phyloP scores from a whole-genome alignment of 2,888 invertebrate species.

The Physocephala rufipes region DNA sequence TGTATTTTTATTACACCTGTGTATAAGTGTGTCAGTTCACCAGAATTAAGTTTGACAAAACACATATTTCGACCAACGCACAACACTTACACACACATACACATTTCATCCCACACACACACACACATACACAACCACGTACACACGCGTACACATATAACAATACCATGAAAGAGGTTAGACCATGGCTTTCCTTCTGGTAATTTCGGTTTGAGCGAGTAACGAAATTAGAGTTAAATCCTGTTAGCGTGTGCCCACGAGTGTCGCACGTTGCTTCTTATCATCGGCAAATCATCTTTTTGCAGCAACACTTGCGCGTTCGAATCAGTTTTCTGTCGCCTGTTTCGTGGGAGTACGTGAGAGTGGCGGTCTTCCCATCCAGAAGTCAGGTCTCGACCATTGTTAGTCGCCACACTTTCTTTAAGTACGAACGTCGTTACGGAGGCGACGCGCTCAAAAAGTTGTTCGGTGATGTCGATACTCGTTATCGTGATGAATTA shows the following conservation, averaged over 20 bases:
- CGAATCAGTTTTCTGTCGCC: constrained; percentile 52
- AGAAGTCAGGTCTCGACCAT: constrained; percentile 40
- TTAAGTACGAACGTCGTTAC: constrained; percentile 12
- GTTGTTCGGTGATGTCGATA: background rate
- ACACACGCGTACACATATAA: constrained; percentile 27
- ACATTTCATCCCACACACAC: constrained; percentile 42
- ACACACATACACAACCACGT: too few relatives aligned
- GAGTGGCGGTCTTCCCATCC: constrained; percentile 25
- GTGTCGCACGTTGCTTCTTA: constrained; percentile 50
- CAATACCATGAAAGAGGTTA: constrained; percentile 30
- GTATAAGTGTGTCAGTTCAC: background rate
- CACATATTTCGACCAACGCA: too few relatives aligned
- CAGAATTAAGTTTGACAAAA: constrained; percentile 25
- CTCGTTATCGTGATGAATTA: background rate
- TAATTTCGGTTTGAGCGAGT: background rate
- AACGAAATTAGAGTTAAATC: constrained; percentile 49
- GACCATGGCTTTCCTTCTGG: constrained; percentile 32
- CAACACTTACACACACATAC: too few relatives aligned
- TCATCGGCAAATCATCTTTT: constrained; percentile 51
- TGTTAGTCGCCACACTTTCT: constrained; percentile 57
- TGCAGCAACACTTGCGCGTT: constrained; percentile 56
- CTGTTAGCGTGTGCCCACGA: constrained; percentile 45
- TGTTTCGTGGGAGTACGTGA: constrained; percentile 19
- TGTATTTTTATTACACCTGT: background rate
- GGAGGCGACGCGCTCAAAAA: background rate